These are phyloP conservation scores for Semicossyphus pulcher DNA, from an alignment of 2,113 vertebrate species.

Conservation along the genomic window DNA sequence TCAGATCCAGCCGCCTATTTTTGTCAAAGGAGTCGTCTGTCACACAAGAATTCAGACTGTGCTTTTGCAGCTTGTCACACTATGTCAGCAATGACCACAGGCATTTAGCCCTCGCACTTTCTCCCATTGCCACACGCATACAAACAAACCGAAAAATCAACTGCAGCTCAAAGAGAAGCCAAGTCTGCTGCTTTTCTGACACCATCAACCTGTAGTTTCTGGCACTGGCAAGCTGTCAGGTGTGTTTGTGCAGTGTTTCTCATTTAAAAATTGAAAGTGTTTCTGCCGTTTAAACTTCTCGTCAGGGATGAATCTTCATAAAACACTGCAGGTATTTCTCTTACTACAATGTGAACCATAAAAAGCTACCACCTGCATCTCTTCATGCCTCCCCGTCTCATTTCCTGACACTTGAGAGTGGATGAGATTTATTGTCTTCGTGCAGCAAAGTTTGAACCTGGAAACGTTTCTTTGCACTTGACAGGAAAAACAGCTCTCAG, in stretches of 20 bases:
- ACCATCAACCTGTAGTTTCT: not conserved
- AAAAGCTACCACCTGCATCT: constrained; percentile 37
- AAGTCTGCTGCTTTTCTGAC: not conserved
- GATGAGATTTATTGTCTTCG: constrained; percentile 41
- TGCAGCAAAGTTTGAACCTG: constrained; percentile 44
- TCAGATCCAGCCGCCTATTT: constrained; percentile 47
- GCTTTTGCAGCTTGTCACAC: constrained; percentile 46
- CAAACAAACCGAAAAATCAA: not conserved
- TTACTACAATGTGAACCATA: constrained; percentile 10
- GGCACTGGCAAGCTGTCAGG: constrained; percentile 6
- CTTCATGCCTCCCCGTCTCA: constrained; percentile 7
- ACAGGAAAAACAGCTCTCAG: constrained; percentile 67
- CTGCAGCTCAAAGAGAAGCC: not conserved
- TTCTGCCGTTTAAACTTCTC: constrained; percentile 11
- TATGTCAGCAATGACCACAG: constrained; percentile 40
- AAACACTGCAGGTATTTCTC: constrained; percentile 27
- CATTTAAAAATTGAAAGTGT: constrained; percentile 7
- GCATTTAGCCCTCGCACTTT: constrained; percentile 2
- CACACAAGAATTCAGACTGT: constrained; percentile 24
- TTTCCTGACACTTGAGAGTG: constrained; percentile 31
- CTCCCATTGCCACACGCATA: not conserved
- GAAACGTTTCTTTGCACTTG: constrained; percentile 41
- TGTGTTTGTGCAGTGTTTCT: not conserved
- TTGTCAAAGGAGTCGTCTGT: constrained; percentile 19
- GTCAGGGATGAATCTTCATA: not conserved